These are phyloP conservation scores for Hydrolagus affinis DNA, from an alignment of 2,113 vertebrate species.

Conservation along the genomic window DNA sequence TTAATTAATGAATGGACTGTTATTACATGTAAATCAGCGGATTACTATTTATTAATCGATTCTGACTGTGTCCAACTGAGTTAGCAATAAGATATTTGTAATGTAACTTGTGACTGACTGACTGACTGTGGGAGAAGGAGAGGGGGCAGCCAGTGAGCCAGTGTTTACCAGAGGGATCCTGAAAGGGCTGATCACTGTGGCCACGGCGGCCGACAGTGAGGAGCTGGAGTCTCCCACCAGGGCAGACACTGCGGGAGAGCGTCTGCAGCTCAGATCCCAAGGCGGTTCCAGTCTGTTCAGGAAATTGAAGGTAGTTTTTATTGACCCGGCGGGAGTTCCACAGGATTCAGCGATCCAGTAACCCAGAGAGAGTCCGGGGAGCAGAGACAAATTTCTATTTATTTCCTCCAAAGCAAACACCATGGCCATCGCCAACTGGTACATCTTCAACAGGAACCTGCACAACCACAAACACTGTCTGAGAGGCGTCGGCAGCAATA, in stretches of 20 bases:
- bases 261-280: constrained; percentile 37
- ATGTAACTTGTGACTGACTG: too few species aligned
- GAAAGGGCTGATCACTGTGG: constrained; percentile 52
- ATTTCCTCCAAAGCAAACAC: constrained; percentile 54
- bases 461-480: background rate
- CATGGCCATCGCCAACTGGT: constrained; percentile 59
- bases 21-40: too few species aligned
- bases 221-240: constrained; percentile 56
- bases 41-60: too few species aligned
- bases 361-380: constrained; percentile 51
- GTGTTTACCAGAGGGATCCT: constrained; percentile 52
- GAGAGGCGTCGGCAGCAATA: too few species aligned
- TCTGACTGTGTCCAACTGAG: too few species aligned
- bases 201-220: constrained; percentile 48
- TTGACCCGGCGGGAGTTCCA: constrained; percentile 47
- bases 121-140: too few species aligned
- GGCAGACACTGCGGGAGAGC: constrained; percentile 44
- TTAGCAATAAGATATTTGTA: too few species aligned
- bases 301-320: constrained; percentile 47
- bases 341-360: constrained; percentile 56
- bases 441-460: constrained; percentile 48
- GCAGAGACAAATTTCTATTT: constrained; percentile 48
- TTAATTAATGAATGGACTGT: too few species aligned
- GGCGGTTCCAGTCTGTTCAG: constrained; percentile 47
- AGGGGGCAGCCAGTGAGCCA: too few species aligned